Evolutionary conservation across 2,888 invertebrate genomes (phyloP), one percentile per base, ranked within the genome.

Genomic region (Euzophera pinguis): DNA sequence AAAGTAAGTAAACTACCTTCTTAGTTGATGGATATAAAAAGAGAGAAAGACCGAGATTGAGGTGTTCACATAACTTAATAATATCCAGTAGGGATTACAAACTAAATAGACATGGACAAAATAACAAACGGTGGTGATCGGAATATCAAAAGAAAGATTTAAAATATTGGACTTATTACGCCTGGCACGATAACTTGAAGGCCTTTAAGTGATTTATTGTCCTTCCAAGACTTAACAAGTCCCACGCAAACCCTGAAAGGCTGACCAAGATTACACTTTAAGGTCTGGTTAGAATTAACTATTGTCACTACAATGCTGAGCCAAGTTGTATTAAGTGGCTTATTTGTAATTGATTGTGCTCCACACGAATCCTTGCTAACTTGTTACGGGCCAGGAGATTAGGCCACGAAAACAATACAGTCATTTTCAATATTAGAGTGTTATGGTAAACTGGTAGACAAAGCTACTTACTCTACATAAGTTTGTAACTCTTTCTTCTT

Each of bases 301-400:
- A 43, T 43, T 43, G 43, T 43, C 43, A 22, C 13, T 27, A 43
- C 27, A 43, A 13, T 43, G 43, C 43, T 43, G 29, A 43, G 27
- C 43, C 43, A 9, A 43, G 27, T 29, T 12, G 38, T 6, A 27
- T 43, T 43, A 43, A 43, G 27, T 39, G 29, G 48, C 48, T 49
- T 49, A 38, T 37, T 49, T 37, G 48, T 38, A 37, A 49, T 38
- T 38, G 22, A 49, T 45, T 45, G 45, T 45, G 16, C 16, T 34
- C 45, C 32, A 45, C 16, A 45, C 13, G 43, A 45, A 45, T 45
- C 45, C 45, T 43, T 45, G 32, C 32, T 45, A 45, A 45, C 29
- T 45, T 32, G 45, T 32, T 32, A 45, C 16, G 22, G 13, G 42
- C 42, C 7, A 41, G 13, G 13, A n/a, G 42, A 12, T 43, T 43